A percentile compares a stretch with the other conserved stretches of the same genome.
phyloP scores from a whole-genome alignment of 2,888 invertebrate genomes.

The Frankliniella intonsa region DNA sequence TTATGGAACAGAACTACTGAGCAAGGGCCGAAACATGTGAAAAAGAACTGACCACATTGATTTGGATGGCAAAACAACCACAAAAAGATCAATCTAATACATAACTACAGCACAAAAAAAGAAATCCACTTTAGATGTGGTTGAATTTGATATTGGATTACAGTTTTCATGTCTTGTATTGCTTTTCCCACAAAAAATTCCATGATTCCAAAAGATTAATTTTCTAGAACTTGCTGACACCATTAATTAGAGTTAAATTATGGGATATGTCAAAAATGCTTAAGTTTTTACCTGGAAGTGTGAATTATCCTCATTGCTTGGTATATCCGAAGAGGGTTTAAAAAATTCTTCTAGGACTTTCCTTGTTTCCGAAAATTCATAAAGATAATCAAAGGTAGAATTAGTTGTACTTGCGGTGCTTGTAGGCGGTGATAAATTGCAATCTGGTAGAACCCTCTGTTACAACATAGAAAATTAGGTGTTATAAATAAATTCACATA shows the following conservation, averaged over 20 bases:
- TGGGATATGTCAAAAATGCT: conserved; percentile 39
- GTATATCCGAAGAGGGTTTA: conserved; percentile 50
- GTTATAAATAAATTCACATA: background rate
- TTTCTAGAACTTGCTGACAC: conserved; percentile 40
- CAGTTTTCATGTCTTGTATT: too few species aligned
- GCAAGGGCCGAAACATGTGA: background rate
- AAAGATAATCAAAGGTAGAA: conserved; percentile 79
- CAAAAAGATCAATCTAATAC: background rate
- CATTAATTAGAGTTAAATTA: background rate
- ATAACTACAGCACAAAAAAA: background rate
- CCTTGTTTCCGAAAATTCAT: conserved; percentile 88
- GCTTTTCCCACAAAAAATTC: too few species aligned
- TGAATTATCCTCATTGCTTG: conserved; percentile 28
- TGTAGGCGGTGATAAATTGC: conserved; percentile 45
- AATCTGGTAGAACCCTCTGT: conserved; percentile 52
- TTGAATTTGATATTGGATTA: too few species aligned
- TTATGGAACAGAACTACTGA: background rate
- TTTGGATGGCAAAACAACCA: background rate
- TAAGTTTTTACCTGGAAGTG: conserved; percentile 38
- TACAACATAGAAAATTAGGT: conserved; percentile 38
- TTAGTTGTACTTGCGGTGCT: conserved; percentile 51
- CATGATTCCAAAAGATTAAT: background rate
- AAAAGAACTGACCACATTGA: conserved; percentile 13
- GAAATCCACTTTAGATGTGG: too few species aligned
- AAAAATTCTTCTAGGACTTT: conserved; percentile 91